These are phyloP conservation scores for Halcyon malimbica DNA, from an alignment of 2,113 vertebrate genomes.

Conservation along the genomic window DNA sequence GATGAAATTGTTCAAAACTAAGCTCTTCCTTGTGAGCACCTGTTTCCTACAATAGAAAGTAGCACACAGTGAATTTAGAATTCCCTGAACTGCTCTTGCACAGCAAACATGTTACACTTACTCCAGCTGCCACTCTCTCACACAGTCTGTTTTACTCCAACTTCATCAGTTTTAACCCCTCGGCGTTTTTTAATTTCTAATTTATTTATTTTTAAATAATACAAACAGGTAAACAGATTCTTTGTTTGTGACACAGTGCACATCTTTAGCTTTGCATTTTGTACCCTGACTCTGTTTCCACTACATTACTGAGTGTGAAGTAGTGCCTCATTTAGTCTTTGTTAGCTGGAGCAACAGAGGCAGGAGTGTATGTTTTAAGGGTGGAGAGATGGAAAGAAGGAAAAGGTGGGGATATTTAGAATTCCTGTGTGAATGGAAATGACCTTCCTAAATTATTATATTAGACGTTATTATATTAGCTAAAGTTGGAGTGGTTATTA, in stretches of 20 bases:
- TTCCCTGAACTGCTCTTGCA: background rate
- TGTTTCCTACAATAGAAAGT: constrained; percentile 80
- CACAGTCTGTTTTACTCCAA: background rate
- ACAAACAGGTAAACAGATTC: background rate
- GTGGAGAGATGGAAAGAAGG: background rate
- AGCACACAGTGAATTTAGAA: background rate
- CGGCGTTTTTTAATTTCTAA: background rate
- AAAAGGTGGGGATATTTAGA: constrained; percentile 27
- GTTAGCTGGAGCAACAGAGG: background rate
- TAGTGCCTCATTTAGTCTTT: background rate
- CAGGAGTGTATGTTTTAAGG: background rate
- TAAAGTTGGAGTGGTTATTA: background rate
- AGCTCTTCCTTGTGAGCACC: constrained; percentile 89
- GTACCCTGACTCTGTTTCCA: background rate
- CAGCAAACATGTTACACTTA: background rate
- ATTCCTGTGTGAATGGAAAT: constrained; percentile 4
- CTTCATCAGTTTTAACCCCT: background rate
- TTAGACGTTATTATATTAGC: background rate
- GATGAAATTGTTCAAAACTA: constrained; percentile 94
- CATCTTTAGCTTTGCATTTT: background rate
- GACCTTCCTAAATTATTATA: background rate
- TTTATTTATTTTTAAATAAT: background rate
- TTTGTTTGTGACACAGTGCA: background rate
- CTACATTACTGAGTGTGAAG: background rate
- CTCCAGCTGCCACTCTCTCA: background rate